phyloP scores from a whole-genome alignment of 2,888 invertebrate genomes.

The Molorchus minor region DNA sequence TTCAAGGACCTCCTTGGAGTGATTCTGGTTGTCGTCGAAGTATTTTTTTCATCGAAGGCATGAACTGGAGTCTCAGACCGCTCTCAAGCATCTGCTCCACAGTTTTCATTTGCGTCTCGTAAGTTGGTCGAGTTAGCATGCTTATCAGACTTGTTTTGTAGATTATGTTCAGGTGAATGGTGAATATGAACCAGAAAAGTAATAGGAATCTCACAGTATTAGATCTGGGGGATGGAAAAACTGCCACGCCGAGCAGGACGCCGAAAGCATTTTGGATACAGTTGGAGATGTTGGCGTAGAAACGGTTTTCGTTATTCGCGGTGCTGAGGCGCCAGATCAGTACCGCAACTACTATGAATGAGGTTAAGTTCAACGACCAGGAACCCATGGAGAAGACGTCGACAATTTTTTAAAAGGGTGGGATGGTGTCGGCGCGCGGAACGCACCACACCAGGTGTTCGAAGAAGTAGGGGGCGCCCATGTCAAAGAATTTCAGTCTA shows the following conservation, averaged over 20 bases:
- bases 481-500: constrained; percentile 33
- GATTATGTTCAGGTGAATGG: constrained; percentile 30
- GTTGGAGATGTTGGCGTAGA: background rate
- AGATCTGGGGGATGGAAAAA: background rate
- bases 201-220: background rate
- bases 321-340: constrained; percentile 8
- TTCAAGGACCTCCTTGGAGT: background rate
- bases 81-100: constrained; percentile 31
- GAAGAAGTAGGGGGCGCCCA: constrained; percentile 33
- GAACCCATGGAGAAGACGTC: constrained; percentile 30
- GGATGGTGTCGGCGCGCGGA: constrained; percentile 33
- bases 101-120: constrained; percentile 33
- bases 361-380: constrained; percentile 3
- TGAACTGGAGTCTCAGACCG: constrained; percentile 24
- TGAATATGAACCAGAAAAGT: constrained; percentile 38
- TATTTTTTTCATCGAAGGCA: constrained; percentile 26
- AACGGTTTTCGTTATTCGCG: background rate
- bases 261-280: constrained; percentile 10
- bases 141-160: constrained; percentile 41
- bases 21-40: constrained; percentile 5
- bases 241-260: background rate
- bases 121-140: constrained; percentile 36
- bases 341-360: background rate
- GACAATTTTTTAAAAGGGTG: constrained; percentile 35
- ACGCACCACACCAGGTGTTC: constrained; percentile 42